Conservation (phyloP, 2,797 vertebrate species). For the Malurus splendens region DNA sequence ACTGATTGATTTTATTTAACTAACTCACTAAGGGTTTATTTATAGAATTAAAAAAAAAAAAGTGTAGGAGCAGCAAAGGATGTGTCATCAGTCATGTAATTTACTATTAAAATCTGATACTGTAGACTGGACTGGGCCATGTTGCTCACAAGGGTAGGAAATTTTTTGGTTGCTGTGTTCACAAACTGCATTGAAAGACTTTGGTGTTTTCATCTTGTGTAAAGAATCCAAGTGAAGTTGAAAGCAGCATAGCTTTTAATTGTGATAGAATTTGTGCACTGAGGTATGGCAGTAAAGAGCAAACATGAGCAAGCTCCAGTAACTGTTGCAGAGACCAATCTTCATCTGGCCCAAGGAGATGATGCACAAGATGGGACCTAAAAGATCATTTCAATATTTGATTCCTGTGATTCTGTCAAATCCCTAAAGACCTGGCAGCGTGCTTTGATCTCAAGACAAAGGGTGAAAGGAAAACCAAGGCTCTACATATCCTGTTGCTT, state of each 20-base stretch:
- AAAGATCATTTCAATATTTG: neutral
- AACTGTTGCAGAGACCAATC: neutral
- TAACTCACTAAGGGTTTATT: neutral
- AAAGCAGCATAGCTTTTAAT: neutral
- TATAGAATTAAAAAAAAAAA: neutral
- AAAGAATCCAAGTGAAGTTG: neutral
- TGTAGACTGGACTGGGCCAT: neutral
- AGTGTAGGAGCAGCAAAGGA: neutral
- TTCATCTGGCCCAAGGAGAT: neutral
- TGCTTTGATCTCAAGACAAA: constrained; percentile 30
- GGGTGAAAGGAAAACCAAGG: neutral
- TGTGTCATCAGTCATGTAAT: neutral
- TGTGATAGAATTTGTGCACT: neutral
- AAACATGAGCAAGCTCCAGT: neutral
- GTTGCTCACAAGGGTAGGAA: neutral
- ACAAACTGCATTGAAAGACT: neutral
- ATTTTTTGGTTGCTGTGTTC: neutral
- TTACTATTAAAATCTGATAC: neutral
- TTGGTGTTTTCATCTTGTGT: neutral
- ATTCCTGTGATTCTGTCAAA: constrained; percentile 24
- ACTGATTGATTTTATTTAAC: constrained; percentile 12
- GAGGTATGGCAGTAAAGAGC: neutral
- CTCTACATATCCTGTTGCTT: neutral
- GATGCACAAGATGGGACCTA: neutral
- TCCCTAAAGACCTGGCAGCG: neutral